Conservation (phyloP, 2,888 invertebrate species). For the Julus scanicus region DNA sequence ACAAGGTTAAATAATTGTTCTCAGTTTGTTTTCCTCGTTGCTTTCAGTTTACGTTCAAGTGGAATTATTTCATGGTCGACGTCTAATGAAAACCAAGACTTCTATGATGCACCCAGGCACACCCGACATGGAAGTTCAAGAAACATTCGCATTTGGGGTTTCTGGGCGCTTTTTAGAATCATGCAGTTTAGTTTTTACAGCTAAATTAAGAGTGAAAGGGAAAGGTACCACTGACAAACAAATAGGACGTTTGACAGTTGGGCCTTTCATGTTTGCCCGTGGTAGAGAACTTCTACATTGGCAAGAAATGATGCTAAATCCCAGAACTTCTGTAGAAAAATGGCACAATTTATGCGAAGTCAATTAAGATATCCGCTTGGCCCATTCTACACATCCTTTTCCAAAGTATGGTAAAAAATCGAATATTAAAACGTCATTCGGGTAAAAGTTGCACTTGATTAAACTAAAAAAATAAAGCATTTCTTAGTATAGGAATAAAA, state of each 20-base stretch:
- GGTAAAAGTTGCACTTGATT: background rate
- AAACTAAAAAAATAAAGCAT: background rate
- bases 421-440: background rate
- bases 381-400: background rate
- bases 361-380: background rate
- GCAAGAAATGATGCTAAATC: slow-evolving; percentile 58
- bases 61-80: slow-evolving; percentile 57
- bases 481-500: background rate
- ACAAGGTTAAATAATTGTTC: background rate
- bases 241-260: slow-evolving; percentile 56
- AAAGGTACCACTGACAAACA: background rate
- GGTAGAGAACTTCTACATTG: slow-evolving; percentile 57
- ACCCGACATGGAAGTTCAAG: slow-evolving; percentile 49
- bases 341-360: slow-evolving; percentile 56
- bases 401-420: background rate
- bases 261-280: slow-evolving; percentile 57
- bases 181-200: slow-evolving; percentile 54
- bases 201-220: background rate
- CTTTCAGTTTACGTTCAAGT: slow-evolving; percentile 54
- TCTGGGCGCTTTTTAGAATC: slow-evolving; percentile 55
- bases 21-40: background rate
- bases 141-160: slow-evolving; percentile 55
- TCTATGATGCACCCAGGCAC: slow-evolving; percentile 50
- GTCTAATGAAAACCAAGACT: slow-evolving; percentile 54
- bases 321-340: slow-evolving; percentile 56